phyloP scores from a whole-genome alignment of 2,888 invertebrate species.

The Aphelenchoides bicaudatus region DNA sequence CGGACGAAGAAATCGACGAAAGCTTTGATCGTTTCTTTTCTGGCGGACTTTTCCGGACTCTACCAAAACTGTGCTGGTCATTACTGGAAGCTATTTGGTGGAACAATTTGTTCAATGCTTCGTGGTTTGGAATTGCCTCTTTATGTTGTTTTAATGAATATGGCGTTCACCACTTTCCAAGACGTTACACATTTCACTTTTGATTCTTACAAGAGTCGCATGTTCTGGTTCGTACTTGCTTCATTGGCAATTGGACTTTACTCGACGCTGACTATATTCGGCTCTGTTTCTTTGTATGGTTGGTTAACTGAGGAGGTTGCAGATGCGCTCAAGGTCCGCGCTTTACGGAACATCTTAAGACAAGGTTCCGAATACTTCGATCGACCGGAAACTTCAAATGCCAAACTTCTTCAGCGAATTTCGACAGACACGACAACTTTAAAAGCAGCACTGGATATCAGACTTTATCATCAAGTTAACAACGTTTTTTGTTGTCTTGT shows the following conservation, averaged over 20 bases:
- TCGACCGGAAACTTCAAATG: constrained; percentile 60
- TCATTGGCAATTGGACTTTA: constrained; percentile 18
- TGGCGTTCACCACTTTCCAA: constrained; percentile 18
- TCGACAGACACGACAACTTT: constrained; percentile 63
- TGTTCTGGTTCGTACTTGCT: constrained; percentile 13
- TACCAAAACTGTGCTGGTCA: constrained; percentile 33
- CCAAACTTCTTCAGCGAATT: constrained; percentile 61
- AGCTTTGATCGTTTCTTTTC: background rate
- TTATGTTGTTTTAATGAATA: constrained; percentile 30
- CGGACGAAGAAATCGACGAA: background rate
- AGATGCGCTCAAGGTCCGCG: constrained; percentile 37
- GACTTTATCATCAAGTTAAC: constrained; percentile 45
- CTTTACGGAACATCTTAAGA: constrained; percentile 55
- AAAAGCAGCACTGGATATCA: constrained; percentile 47
- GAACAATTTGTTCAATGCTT: constrained; percentile 46
- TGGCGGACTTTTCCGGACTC: background rate
- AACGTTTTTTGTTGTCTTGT: constrained; percentile 61
- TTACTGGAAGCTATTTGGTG: constrained; percentile 37
- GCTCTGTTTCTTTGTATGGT: constrained; percentile 24
- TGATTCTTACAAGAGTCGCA: background rate
- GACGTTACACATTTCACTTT: constrained; percentile 17
- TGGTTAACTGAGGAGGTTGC: constrained; percentile 27
- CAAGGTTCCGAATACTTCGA: constrained; percentile 64
- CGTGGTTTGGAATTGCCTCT: constrained; percentile 61
- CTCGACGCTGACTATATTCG: constrained; percentile 17